Evolutionary conservation across 2,888 invertebrate species (phyloP).

Genomic region (Empis livida): DNA sequence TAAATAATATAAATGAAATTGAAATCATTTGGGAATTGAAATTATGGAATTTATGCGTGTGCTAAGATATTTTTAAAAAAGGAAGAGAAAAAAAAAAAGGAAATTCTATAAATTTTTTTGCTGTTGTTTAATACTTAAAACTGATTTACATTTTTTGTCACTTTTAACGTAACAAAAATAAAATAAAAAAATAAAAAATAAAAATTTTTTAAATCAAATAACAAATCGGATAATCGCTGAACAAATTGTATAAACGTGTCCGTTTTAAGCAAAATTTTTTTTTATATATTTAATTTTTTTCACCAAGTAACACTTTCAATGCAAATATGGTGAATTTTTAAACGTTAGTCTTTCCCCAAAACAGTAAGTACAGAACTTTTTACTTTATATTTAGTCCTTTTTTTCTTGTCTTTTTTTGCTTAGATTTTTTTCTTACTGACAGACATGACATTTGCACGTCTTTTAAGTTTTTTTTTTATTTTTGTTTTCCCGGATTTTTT

Average conservation of each 20-base stretch:
- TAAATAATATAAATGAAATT: too few species aligned
- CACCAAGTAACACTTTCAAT: too few species aligned
- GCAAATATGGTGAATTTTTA: too few species aligned
- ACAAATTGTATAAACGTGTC: conserved; percentile 21
- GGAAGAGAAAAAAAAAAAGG: conserved; percentile 7
- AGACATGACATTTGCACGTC: conserved; percentile 15
- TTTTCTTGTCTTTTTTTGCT: conserved; percentile 3
- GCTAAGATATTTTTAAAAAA: conserved; percentile 7
- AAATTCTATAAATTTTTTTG: too few species aligned
- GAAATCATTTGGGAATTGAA: too few species aligned
- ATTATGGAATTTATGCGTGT: conserved; percentile 8
- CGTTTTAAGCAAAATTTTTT: conserved; percentile 6
- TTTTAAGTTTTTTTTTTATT: conserved; percentile 8
- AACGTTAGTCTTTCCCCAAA: not conserved
- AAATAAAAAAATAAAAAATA: not conserved
- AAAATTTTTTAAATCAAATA: too few species aligned
- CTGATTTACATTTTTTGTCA: conserved; percentile 13
- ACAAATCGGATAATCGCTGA: conserved; percentile 4
- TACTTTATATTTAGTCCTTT: conserved; percentile 7
- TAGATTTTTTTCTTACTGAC: conserved; percentile 12
- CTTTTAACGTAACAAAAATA: too few species aligned
- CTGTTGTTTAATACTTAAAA: too few species aligned
- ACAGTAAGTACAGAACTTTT: not conserved
- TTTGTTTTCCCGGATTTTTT: not conserved
- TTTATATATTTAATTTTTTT: too few species aligned